Percentiles rank a stretch among this genome's conserved stretches.
phyloP scores from a whole-genome alignment of 1,140 invertebrate genomes.

The Drosophila nebulosa region DNA sequence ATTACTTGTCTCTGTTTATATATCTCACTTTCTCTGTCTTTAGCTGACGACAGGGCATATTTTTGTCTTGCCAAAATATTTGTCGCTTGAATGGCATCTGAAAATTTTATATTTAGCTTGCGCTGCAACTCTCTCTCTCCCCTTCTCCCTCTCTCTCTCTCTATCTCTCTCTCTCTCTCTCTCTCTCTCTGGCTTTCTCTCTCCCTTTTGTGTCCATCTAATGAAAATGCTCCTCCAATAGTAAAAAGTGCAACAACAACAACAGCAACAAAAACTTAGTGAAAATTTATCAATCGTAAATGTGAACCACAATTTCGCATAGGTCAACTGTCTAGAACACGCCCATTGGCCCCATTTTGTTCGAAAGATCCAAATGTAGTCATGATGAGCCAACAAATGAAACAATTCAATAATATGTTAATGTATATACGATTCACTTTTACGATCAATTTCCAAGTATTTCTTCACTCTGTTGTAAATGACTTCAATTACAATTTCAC shows the following conservation, averaged over 20 bases:
- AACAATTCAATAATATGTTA: too few species aligned
- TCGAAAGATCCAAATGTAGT: too few species aligned
- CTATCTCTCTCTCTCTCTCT: not conserved
- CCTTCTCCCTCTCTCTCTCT: slow-evolving; percentile 14
- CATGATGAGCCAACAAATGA: too few species aligned
- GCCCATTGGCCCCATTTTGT: too few species aligned
- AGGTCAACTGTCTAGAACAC: too few species aligned
- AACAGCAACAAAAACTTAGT: not conserved
- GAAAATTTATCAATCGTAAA: not conserved
- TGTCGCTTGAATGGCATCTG: slow-evolving; percentile 58
- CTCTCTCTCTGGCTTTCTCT: not conserved
- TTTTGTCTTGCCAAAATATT: slow-evolving; percentile 71
- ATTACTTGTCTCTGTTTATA: not conserved
- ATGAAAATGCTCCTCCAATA: not conserved
- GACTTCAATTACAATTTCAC: slow-evolving; percentile 26
- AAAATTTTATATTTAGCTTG: slow-evolving; percentile 59
- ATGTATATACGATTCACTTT: too few species aligned
- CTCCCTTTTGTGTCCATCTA: not conserved
- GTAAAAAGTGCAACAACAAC: not conserved
- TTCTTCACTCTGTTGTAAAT: not conserved
- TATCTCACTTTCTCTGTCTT: slow-evolving; percentile 25
- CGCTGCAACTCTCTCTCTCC: slow-evolving; percentile 27
- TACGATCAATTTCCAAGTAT: not conserved
- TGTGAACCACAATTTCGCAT: not conserved
- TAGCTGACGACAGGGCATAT: slow-evolving; percentile 18